A percentile compares a stretch with the other conserved stretches of the same genome.
phyloP scores from a whole-genome alignment of 1,140 invertebrate species.

The Neocloeon triangulifer region DNA sequence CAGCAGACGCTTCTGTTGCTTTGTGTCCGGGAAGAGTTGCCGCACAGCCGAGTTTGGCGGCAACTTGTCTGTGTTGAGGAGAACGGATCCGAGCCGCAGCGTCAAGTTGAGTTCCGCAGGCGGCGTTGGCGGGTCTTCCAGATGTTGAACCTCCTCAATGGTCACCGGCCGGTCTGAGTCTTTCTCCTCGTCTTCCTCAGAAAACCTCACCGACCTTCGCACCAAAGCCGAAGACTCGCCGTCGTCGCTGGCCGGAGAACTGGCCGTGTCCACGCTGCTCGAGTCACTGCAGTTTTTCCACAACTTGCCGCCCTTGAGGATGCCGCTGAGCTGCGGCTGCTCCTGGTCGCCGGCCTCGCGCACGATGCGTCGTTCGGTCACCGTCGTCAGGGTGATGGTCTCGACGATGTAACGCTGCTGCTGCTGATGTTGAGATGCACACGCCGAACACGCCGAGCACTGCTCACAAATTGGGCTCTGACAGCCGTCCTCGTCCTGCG shows the following conservation, averaged over 20 bases:
- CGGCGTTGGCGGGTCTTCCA: conserved; percentile 12
- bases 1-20: no score
- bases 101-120: conserved; percentile 26
- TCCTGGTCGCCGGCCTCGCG: conserved; percentile 17
- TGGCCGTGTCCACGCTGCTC: not conserved
- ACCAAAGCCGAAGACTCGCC: conserved; percentile 1
- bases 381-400: conserved; percentile 41
- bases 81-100: conserved; percentile 29
- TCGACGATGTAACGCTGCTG: conserved; percentile 38
- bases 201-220: conserved; percentile 10
- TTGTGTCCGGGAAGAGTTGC: conserved; percentile 38
- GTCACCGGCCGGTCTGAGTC: conserved; percentile 12
- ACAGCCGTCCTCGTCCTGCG: not conserved
- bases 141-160: conserved; percentile 11
- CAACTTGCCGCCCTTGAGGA: conserved; percentile 33
- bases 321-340: conserved; percentile 23
- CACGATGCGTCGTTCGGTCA: conserved; percentile 35
- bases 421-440: conserved; percentile 9
- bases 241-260: not conserved
- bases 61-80: conserved; percentile 30
- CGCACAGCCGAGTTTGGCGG: conserved; percentile 46
- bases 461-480: not conserved
- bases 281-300: conserved; percentile 25
- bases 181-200: conserved; percentile 15
- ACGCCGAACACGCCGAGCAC: not conserved